Evolutionary conservation across 30 jellyfish, hydroid and myxozoan genomes (phyloP), one percentile per base, ranked within the genome.

Genomic region (Cassiopea andromeda): DNA sequence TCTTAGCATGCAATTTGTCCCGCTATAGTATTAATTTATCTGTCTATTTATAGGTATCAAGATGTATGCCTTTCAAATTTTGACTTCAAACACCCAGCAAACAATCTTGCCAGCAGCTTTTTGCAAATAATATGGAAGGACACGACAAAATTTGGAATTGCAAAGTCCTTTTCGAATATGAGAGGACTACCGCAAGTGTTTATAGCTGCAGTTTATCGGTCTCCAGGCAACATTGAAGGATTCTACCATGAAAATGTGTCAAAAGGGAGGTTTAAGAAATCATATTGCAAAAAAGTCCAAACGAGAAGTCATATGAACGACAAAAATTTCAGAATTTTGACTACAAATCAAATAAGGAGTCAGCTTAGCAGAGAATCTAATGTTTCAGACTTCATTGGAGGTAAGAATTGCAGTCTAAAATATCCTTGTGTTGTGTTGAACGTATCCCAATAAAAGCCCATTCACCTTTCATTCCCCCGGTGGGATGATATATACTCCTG

Each of bases 41-140:
- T 27, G 38, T 27, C 38, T 27, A 6, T 10, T 46, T 81, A 49
- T 89, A 96, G 99, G 99, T 96, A 96, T 90, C 89, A 96, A 76
- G 97, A 92, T 19, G 98, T 96, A 27, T 96, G 99, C 77, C 61
- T 61, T 54, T 92, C 97, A 75, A 49, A 88, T 19, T 92, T 89
- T 73, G 97, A 89, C 77, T 93, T 90, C 72, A 92, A 89, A 48
- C 83, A 92, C 44, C 95, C 87, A 5, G 97, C 89, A 60, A 82
- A 92, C 19, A 6, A 9, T 8, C 49, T 46, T 1, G 92, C 97
- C 9, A 77, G 97, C 58, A 90, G 97, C 38, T 92, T 92, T 70
- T 60, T 94, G 38, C 94, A 86, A 58, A 48, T 86, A 67, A 77
- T 92, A 1, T 92, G 97, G 97, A 92, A 81, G 61, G 93, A 47